Evolutionary conservation across 2,113 vertebrate genomes (phyloP), one percentile per base, ranked within the genome.

Genomic region (Burhinus bistriatus): DNA sequence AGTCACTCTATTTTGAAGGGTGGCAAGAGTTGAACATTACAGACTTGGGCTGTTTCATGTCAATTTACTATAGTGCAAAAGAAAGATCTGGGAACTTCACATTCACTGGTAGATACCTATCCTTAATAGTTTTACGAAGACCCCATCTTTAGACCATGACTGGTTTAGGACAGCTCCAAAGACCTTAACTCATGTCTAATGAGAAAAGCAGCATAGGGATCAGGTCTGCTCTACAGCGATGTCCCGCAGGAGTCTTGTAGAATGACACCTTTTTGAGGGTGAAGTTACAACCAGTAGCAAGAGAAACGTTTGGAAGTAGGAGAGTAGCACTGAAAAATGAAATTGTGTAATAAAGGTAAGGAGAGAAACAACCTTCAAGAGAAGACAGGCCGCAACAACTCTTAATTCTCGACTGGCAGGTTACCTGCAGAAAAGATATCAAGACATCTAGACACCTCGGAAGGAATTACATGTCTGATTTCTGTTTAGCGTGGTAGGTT

Each of bases 341-440:
- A 47, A 42, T 19, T 0, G 0, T 40, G 18, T 38, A 44, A 65
- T 5, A 32, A 8, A 62, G 47, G 9, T 34, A 30, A 78, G 40
- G 32, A 89, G 34, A 90, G 64, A 62, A 94, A 89, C 9, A 54
- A 21, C 9, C 38, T 42, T 30, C 10, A 15, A 29, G 71, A 40
- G 45, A 84, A 40, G 51, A 9, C 27, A 49, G 19, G 20, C 44
- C 75, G 11, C 23, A 72, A 34, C 64, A 79, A 2, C n/a, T 65
- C 19, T n/a, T 10, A 12, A 54, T 66, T 65, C 49, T n/a, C 3
- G 9, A 4, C 36, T 4, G 3, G 27, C 34, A 90, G 38, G 16
- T 40, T 64, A 77, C 64, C 59, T 44, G 36, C 29, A 75, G 55
- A 47, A 44, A 65, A 45, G 42, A 21, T 29, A 52, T 9, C 52